Percentiles rank a stretch among this genome's conserved stretches.
Evolutionary conservation across 2,113 vertebrate species (phyloP).

Genomic region (Poicephalus meyeri): DNA sequence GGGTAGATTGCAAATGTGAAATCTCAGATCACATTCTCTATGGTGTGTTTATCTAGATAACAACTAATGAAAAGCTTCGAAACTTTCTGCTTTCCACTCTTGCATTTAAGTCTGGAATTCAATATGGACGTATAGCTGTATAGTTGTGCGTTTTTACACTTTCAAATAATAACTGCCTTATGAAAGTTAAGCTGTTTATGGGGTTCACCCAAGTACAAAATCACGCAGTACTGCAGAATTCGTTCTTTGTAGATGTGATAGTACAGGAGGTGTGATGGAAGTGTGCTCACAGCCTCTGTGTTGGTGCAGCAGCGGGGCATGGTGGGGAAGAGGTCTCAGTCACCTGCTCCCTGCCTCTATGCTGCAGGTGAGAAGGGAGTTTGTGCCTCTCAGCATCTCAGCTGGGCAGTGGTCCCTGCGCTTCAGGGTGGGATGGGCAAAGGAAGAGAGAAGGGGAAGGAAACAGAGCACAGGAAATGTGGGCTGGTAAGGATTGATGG

Average conservation of each 20-base stretch:
- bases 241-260: fast-evolving
- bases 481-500: fast-evolving
- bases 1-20: not conserved
- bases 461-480: fast-evolving
- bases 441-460: not conserved
- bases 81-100: not conserved
- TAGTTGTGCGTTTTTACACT: not conserved
- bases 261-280: too few relatives aligned
- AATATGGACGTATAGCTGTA: too few relatives aligned
- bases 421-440: fast-evolving
- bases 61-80: not conserved
- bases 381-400: fast-evolving
- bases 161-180: not conserved
- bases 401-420: fast-evolving
- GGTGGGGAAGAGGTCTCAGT: fast-evolving
- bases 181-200: not conserved
- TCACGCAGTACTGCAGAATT: fast-evolving
- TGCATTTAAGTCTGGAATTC: not conserved
- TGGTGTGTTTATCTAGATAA: not conserved
- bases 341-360: fast-evolving
- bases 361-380: not conserved
- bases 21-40: fast-evolving
- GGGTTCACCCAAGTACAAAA: not conserved
- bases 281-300: fast-evolving
- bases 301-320: not conserved